These are phyloP conservation scores for Mirza zaza DNA, from an alignment of 2,113 vertebrate genomes.

Conservation along the genomic window DNA sequence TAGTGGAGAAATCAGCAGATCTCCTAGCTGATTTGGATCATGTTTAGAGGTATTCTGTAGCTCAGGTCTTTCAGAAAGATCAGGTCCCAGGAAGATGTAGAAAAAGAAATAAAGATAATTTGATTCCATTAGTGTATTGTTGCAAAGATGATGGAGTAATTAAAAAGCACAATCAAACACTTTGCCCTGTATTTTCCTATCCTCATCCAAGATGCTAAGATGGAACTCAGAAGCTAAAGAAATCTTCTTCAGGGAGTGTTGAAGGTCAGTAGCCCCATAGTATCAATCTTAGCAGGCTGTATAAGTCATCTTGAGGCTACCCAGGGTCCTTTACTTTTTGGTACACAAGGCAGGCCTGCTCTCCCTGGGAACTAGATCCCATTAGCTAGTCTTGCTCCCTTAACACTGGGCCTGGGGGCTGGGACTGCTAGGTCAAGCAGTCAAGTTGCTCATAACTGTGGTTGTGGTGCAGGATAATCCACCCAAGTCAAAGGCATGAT, in stretches of 20 bases:
- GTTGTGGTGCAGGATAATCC: background rate
- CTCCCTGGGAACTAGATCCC: background rate
- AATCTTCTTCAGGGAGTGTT: background rate
- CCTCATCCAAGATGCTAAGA: background rate
- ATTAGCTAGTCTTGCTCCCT: background rate
- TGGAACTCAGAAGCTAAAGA: background rate
- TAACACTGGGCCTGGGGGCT: no score
- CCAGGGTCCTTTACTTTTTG: background rate
- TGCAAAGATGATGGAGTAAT: background rate
- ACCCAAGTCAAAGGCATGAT: background rate
- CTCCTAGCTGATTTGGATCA: background rate
- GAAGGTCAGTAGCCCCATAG: background rate
- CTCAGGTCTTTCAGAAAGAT: background rate
- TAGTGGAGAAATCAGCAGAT: background rate
- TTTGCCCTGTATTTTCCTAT: background rate
- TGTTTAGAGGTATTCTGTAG: background rate
- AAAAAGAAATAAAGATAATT: background rate
- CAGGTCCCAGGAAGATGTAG: background rate
- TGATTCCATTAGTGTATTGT: background rate
- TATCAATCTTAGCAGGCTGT: background rate
- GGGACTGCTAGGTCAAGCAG: background rate
- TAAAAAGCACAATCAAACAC: background rate
- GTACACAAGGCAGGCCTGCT: background rate
- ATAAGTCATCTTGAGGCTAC: background rate
- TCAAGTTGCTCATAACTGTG: background rate